Evolutionary conservation across 2,888 invertebrate species (phyloP).

Genomic region (Lysandra bellargus): DNA sequence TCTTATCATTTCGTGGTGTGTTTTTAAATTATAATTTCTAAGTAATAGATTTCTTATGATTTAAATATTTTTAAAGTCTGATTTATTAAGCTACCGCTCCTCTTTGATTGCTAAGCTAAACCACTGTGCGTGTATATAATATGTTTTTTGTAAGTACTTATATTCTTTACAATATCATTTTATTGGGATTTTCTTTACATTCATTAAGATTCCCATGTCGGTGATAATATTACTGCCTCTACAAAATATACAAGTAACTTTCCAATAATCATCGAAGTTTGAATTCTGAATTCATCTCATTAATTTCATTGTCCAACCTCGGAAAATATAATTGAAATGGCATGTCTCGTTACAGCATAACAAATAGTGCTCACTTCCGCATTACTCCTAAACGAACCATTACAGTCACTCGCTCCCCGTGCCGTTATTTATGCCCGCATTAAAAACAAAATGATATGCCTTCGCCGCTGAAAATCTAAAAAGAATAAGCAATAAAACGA

Average conservation of each 20-base stretch:
- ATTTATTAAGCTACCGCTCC: too few species aligned
- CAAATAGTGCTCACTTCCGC: constrained; percentile 67
- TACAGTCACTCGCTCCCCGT: constrained; percentile 71
- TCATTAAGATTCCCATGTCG: neutral
- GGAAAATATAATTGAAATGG: constrained; percentile 42
- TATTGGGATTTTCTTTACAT: neutral
- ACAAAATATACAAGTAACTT: neutral
- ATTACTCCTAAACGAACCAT: constrained; percentile 71
- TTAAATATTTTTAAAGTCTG: too few species aligned
- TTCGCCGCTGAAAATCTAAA: constrained; percentile 80
- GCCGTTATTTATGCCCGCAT: constrained; percentile 76
- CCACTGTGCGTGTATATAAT: too few species aligned
- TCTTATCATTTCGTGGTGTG: constrained; percentile 31
- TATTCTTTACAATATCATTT: neutral
- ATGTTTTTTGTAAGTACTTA: neutral
- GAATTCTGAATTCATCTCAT: neutral
- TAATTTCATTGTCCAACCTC: constrained; percentile 35
- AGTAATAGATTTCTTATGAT: neutral
- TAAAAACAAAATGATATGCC: constrained; percentile 81
- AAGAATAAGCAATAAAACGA: constrained; percentile 82
- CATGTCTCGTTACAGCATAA: constrained; percentile 47
- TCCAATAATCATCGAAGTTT: neutral
- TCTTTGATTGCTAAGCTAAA: too few species aligned
- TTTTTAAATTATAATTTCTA: constrained; percentile 33
- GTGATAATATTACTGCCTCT: neutral